Evolutionary conservation across 2,113 vertebrate genomes (phyloP).

Genomic region (Gasterosteus aculeatus): DNA sequence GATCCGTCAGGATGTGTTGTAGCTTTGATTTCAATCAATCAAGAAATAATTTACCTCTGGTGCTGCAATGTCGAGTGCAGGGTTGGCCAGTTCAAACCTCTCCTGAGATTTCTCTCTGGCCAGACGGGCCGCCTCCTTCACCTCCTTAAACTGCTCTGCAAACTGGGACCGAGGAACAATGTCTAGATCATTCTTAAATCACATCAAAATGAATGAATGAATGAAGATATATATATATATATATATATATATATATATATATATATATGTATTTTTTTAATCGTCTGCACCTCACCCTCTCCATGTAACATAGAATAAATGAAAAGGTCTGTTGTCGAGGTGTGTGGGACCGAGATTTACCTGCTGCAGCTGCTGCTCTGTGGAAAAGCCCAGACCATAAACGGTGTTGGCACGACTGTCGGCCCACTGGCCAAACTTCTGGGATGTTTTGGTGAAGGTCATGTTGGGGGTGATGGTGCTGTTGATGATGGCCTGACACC

Average conservation of each 20-base stretch:
- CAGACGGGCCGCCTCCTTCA: slow-evolving; percentile 92
- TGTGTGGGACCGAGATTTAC: slow-evolving; percentile 64
- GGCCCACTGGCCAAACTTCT: slow-evolving; percentile 98
- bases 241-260: no score
- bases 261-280: no score
- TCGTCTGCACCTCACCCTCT: background rate
- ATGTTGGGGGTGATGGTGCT: slow-evolving; percentile 98
- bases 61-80: slow-evolving; percentile 86
- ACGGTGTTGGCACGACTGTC: slow-evolving; percentile 97
- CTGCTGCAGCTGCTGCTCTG: slow-evolving; percentile 94
- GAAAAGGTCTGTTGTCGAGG: background rate
- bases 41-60: slow-evolving; percentile 86
- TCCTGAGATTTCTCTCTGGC: slow-evolving; percentile 96
- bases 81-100: slow-evolving; percentile 90
- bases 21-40: background rate
- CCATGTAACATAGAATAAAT: background rate
- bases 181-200: background rate
- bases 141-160: slow-evolving; percentile 93
- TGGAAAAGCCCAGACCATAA: slow-evolving; percentile 92
- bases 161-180: slow-evolving; percentile 78
- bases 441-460: slow-evolving; percentile 97
- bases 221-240: no score
- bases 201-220: background rate
- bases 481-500: slow-evolving; percentile 92
- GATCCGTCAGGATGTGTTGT: background rate